Evolutionary conservation across 2,888 invertebrate genomes (phyloP), one percentile per base, ranked within the genome.

Genomic region (Dolichopus griseipennis): DNA sequence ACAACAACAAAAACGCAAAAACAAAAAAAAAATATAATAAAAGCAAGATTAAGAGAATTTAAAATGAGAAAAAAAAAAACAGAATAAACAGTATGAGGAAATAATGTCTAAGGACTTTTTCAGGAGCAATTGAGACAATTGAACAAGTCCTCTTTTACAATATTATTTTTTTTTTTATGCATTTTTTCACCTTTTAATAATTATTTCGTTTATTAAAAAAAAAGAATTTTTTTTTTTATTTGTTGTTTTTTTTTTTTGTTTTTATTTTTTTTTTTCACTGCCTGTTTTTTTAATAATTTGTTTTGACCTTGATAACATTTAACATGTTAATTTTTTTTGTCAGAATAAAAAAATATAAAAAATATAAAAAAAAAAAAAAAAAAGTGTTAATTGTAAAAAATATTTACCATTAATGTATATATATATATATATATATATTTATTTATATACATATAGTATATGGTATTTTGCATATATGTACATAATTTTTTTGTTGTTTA

Each of bases 31-130:
- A 9, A 34, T 34, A 37, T 37, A 37, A 18, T 18, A 18, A 52
- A 52, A 18, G 18, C 2, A 52, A 52, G 15, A 52, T 18, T 52
- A 52, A n/a, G 43, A 65, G 22, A 12, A 33, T 20, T 34, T 5
- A 37, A 27, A 27, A 10, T 7, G 37, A 37, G 5, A 2, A 27
- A 27, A 27, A 37, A 27, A 2, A 27, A 27, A 27, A 41, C 10
- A 65, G 43, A 2, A 33, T 37, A 21, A 27, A 15, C 12, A 27
- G 43, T 65, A 22, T 43, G 43, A 22, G 43, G 15, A 68, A 62
- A 68, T 62, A 62, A 37, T 52, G 52, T 52, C 52, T 52, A 52
- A 52, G 52, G 52, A 52, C 52, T 52, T 52, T 52, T n/a, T 52
- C 52, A 52, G 52, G 52, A 52, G 52, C 52, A 52, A 52, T 52